Percentiles rank a stretch among this genome's conserved stretches.
These are phyloP conservation scores for Tholera decimalis DNA, from an alignment of 2,888 invertebrate species.

Conservation along the genomic window DNA sequence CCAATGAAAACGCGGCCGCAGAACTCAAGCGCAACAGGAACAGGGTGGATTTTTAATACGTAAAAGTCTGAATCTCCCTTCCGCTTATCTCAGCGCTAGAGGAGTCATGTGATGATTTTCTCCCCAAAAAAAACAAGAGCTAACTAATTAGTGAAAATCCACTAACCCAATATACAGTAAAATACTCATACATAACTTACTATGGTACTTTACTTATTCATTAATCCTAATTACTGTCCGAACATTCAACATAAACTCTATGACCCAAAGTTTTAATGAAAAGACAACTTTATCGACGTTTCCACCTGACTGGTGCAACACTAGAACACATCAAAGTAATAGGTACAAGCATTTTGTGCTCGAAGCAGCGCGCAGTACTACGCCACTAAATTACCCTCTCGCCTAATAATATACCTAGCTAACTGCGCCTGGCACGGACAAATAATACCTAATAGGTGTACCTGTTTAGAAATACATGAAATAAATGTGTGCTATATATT, in stretches of 20 bases:
- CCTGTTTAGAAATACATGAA: not conserved
- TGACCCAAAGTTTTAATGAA: not conserved
- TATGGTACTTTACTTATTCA: no score
- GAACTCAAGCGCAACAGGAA: no score
- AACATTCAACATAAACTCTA: not conserved
- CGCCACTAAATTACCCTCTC: constrained; percentile 63
- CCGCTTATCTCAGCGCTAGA: no score
- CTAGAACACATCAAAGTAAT: constrained; percentile 67
- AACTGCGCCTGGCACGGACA: constrained; percentile 24
- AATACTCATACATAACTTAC: no score
- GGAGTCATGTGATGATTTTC: no score
- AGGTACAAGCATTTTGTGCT: constrained; percentile 67
- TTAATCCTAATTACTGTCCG: not conserved
- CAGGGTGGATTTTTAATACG: no score
- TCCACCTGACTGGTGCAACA: constrained; percentile 24
- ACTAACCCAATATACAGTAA: no score
- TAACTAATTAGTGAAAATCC: no score
- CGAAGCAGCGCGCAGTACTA: constrained; percentile 58
- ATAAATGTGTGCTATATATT: no score
- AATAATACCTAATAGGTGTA: constrained; percentile 24
- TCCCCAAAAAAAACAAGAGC: no score
- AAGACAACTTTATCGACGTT: constrained; percentile 25
- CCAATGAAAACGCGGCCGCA: no score
- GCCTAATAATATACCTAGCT: constrained; percentile 35
- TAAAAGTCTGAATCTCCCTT: no score